Percentiles rank a stretch among this genome's conserved stretches.
Conservation (phyloP, 2,888 invertebrate species). For the Lycophotia porphyrea region DNA sequence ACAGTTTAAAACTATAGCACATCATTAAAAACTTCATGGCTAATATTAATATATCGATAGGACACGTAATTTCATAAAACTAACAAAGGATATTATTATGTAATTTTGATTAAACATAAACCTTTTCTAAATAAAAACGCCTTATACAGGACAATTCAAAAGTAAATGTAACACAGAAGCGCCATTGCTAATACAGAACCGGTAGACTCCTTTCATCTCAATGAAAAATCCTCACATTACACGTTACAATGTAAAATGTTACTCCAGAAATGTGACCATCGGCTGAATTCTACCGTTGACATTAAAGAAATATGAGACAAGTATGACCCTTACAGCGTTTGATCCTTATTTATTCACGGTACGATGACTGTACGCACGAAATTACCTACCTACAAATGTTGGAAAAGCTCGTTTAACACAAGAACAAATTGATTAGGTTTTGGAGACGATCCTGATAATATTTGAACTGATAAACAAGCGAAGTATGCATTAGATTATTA, state of each 20-base stretch:
- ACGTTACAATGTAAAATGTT: slow-evolving; percentile 3
- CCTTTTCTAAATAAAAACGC: slow-evolving; percentile 2
- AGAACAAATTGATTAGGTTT: slow-evolving; percentile 2
- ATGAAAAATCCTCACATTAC: slow-evolving; percentile 8
- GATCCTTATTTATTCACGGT: slow-evolving; percentile 43
- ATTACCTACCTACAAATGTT: slow-evolving; percentile 22
- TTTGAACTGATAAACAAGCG: neutral
- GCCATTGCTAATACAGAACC: slow-evolving; percentile 35
- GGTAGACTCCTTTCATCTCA: slow-evolving; percentile 13
- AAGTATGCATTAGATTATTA: too few species aligned
- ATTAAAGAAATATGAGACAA: slow-evolving; percentile 39
- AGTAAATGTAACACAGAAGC: neutral
- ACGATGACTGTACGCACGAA: slow-evolving; percentile 10
- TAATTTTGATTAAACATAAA: neutral
- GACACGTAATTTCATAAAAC: neutral
- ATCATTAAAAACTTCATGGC: neutral
- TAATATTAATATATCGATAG: neutral
- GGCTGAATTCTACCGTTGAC: slow-evolving; percentile 27
- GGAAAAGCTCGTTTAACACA: slow-evolving; percentile 1
- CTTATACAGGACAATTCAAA: neutral
- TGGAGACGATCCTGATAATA: slow-evolving; percentile 6
- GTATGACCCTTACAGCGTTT: slow-evolving; percentile 29
- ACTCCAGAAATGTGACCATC: slow-evolving; percentile 19
- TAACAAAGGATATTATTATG: neutral
- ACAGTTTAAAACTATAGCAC: neutral